Evolutionary conservation across 2,797 vertebrate genomes (phyloP).

Genomic region (Periparus ater): DNA sequence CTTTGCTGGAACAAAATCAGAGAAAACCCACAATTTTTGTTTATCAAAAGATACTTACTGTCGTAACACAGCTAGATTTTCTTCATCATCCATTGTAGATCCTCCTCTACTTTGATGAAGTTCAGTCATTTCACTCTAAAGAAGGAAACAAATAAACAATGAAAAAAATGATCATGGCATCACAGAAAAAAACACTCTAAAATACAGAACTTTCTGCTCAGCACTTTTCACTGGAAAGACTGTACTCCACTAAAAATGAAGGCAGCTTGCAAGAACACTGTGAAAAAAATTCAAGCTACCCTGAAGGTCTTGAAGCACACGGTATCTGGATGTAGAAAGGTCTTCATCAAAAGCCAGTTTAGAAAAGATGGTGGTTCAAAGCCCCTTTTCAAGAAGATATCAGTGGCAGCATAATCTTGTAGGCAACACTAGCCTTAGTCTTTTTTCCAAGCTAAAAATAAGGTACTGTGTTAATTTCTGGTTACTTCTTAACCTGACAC

Average conservation of each 20-base stretch:
- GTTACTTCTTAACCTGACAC: not conserved
- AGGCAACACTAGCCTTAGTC: not conserved
- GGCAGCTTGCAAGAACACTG: not conserved
- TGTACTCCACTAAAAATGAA: not conserved
- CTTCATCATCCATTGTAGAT: conserved; percentile 90
- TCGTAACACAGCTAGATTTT: conserved; percentile 92
- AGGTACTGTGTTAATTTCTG: not conserved
- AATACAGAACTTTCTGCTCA: not conserved
- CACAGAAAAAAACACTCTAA: not conserved
- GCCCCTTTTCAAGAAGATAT: not conserved
- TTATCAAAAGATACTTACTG: conserved; percentile 77
- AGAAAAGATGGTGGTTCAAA: not conserved
- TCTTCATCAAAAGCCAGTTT: not conserved
- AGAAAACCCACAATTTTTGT: not conserved
- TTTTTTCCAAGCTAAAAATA: not conserved
- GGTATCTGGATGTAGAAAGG: not conserved
- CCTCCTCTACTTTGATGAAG: conserved; percentile 79
- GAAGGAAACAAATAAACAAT: not conserved
- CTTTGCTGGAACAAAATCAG: not conserved
- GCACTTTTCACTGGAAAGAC: not conserved
- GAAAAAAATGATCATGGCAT: not conserved
- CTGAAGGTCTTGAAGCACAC: not conserved
- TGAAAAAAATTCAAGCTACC: not conserved
- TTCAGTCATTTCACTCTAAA: conserved; percentile 80
- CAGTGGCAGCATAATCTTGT: not conserved